Percentiles rank a stretch among this genome's conserved stretches.
These are phyloP conservation scores for Cataglyphis albicans DNA, from an alignment of 2,888 invertebrate genomes.

Conservation along the genomic window DNA sequence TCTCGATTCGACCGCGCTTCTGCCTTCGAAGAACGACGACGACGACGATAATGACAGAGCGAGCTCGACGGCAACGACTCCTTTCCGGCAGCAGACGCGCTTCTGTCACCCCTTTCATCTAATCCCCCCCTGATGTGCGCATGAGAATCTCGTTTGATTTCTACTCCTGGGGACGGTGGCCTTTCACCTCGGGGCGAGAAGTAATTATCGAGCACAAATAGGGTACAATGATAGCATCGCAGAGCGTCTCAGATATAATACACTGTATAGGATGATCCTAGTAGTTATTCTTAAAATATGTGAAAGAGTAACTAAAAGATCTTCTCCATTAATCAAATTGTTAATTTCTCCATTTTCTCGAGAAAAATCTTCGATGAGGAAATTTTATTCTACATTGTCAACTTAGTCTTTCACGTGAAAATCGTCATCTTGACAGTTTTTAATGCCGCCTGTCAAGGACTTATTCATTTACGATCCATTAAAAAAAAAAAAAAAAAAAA, in stretches of 20 bases:
- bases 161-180: neutral
- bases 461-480: neutral
- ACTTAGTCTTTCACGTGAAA: neutral
- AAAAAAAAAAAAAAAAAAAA: neutral
- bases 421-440: neutral
- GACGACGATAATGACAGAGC: neutral
- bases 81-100: neutral
- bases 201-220: constrained; percentile 47
- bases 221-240: neutral
- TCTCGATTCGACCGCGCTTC: constrained; percentile 68
- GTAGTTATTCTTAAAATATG: neutral
- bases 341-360: neutral
- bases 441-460: neutral
- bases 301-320: neutral
- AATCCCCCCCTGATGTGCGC: neutral
- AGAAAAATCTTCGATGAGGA: neutral
- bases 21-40: constrained; percentile 22
- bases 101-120: constrained; percentile 20
- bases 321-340: neutral
- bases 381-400: neutral
- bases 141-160: constrained; percentile 31
- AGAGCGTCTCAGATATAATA: neutral
- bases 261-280: neutral
- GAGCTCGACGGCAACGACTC: neutral
- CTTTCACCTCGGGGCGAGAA: constrained; percentile 23